phyloP scores from a whole-genome alignment of 2,888 invertebrate species.

The Eupithecia insigniata region DNA sequence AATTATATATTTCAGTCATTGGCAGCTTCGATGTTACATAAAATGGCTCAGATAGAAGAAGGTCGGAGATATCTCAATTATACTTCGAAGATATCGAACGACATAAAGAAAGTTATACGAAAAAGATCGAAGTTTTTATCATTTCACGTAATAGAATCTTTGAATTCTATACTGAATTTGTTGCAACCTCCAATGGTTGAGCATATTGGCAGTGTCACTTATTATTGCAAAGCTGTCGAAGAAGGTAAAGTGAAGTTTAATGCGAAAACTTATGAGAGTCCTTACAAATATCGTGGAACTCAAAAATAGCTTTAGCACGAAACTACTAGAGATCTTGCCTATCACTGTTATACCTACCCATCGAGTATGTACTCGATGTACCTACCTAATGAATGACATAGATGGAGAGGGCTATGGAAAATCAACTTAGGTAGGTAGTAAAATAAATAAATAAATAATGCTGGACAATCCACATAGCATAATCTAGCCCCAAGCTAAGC shows the following conservation, averaged over 20 bases:
- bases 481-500: no score
- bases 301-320: constrained; percentile 24
- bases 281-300: constrained; percentile 35
- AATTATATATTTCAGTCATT: constrained; percentile 58
- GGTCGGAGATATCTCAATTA: constrained; percentile 72
- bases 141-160: constrained; percentile 54
- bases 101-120: constrained; percentile 67
- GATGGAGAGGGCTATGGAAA: neutral
- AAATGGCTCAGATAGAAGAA: constrained; percentile 69
- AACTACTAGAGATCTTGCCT: constrained; percentile 2
- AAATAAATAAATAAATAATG: no score
- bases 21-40: constrained; percentile 61
- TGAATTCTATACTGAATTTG: constrained; percentile 60
- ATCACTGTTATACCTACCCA: neutral
- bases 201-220: constrained; percentile 54
- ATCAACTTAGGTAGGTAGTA: constrained; percentile 5
- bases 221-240: constrained; percentile 61
- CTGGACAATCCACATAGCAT: no score
- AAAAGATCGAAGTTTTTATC: constrained; percentile 58
- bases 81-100: constrained; percentile 70
- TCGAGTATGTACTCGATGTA: no score
- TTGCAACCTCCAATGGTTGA: constrained; percentile 58
- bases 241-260: constrained; percentile 65
- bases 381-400: neutral
- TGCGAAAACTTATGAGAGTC: constrained; percentile 46